Evolutionary conservation across 37 sponge, comb jelly and placozoan species (phyloP).

Genomic region (Agelas oroides): DNA sequence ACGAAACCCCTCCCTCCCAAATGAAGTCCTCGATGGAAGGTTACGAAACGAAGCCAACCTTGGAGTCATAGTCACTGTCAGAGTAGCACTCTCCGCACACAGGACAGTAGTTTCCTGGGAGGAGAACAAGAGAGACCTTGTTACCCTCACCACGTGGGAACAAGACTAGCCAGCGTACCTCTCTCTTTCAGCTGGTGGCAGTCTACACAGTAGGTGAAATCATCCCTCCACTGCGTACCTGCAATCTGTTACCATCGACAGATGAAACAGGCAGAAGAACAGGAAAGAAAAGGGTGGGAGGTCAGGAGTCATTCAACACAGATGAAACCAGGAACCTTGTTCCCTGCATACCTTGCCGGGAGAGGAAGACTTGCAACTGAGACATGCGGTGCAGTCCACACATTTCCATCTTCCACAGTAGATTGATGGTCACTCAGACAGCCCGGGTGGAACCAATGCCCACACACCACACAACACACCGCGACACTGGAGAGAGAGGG

Average conservation of each 20-base stretch:
- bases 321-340: no score
- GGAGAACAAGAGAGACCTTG: no score
- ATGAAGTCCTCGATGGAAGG: no score
- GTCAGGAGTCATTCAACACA: no score
- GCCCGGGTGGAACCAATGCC: conserved; percentile 44
- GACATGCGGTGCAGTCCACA: conserved; percentile 60
- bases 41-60: conserved; percentile 69
- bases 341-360: conserved; percentile 28
- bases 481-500: conserved; percentile 34
- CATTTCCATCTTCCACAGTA: conserved; percentile 39
- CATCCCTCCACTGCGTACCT: conserved; percentile 42
- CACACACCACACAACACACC: conserved; percentile 40
- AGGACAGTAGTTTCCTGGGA: conserved; percentile 90
- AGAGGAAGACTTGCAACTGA: conserved; percentile 35
- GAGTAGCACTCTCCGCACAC: conserved; percentile 84
- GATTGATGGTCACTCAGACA: conserved; percentile 57
- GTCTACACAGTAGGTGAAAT: conserved; percentile 47
- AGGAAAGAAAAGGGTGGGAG: neutral
- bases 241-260: neutral
- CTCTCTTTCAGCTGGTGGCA: conserved; percentile 40
- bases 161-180: conserved; percentile 23
- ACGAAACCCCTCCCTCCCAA: no score
- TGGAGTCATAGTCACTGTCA: conserved; percentile 85
- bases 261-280: no score
- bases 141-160: no score